These are phyloP conservation scores for Lottia gigantea DNA, from an alignment of 2,888 invertebrate genomes.

Conservation along the genomic window DNA sequence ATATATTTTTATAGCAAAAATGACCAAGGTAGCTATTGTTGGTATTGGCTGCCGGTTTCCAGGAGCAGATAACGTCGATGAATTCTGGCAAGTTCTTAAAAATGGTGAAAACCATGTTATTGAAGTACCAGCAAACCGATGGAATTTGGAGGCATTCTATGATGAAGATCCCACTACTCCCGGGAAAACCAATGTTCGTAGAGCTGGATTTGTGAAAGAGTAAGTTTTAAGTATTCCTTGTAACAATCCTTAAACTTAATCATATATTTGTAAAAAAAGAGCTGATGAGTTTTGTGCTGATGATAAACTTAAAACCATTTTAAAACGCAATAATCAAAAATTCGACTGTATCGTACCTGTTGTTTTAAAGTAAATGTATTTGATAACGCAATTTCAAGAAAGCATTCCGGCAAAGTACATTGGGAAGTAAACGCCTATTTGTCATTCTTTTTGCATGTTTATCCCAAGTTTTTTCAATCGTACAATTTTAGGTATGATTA, in stretches of 20 bases:
- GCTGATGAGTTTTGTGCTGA: no score
- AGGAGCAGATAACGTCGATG: conserved; percentile 36
- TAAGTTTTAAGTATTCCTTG: conserved; percentile 14
- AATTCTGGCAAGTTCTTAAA: conserved; percentile 37
- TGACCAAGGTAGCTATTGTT: conserved; percentile 35
- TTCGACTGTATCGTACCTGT: no score
- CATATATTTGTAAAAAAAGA: no score
- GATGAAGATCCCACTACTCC: conserved; percentile 29
- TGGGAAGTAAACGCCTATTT: no score
- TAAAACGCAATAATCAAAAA: no score
- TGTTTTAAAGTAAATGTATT: no score
- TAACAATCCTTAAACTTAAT: no score
- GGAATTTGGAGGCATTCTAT: conserved; percentile 36
- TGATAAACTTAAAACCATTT: no score
- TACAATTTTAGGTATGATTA: conserved; percentile 12
- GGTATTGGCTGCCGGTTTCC: conserved; percentile 41
- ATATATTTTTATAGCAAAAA: not conserved
- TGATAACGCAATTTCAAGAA: no score
- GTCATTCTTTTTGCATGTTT: no score
- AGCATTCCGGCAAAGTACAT: no score
- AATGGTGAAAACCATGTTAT: conserved; percentile 44
- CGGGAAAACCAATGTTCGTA: conserved; percentile 32
- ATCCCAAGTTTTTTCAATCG: no score
- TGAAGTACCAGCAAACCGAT: conserved; percentile 35
- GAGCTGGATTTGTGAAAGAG: conserved; percentile 36